Base-by-base conservation (phyloP, 2,888 invertebrate genomes). In the Caenorhabditis sp. region DNA sequence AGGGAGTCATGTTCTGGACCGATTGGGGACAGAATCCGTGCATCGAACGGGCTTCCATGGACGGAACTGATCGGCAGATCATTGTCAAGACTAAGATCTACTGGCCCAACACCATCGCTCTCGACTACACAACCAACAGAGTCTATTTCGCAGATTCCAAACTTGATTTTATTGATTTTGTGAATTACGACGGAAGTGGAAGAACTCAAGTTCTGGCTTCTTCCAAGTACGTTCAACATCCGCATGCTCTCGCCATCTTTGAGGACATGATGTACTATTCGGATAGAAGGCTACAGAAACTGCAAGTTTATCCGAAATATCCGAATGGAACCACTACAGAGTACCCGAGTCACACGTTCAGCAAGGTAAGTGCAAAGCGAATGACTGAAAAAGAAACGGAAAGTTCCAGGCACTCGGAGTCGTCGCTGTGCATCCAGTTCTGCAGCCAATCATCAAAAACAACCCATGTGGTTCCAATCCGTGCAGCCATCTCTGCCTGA, bases 71-170 rank as follows among this genome's bases (percentile, higher is more conserved):
- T 35, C 68, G 88, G n/a, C 79, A 80, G 65, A 74, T 85, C 22
- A 77, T 89, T 15, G 87, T 89, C n/a, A 80, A 78, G 53, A 85
- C 85, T 4, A 88, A 88, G 80, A 95, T 99, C 77, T 97, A 95
- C 90, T 98, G 97, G 97, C 98, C 98, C 0, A 98, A 97, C 89
- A 97, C 97, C 0, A 91, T 99, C n/a, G 95, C 98, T 0, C 90
- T 99, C 2, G 99, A 99, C 89, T 94, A 95, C 20, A 94, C 97
- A 0, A 96, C 94, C 0, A 93, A 94, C 88, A 91, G 97, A 53
- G 93, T 99, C 0, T 99, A 99, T 90, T 99, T 98, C 89, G 96
- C 96, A 0, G 98, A 99, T 90, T 95, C 95, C 0, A 95, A 97
- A 89, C 90, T 99, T 35, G 98, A 98, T 89, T 98, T 95, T 88